phyloP scores from a whole-genome alignment of 2,113 vertebrate species.

The Otus sunia region DNA sequence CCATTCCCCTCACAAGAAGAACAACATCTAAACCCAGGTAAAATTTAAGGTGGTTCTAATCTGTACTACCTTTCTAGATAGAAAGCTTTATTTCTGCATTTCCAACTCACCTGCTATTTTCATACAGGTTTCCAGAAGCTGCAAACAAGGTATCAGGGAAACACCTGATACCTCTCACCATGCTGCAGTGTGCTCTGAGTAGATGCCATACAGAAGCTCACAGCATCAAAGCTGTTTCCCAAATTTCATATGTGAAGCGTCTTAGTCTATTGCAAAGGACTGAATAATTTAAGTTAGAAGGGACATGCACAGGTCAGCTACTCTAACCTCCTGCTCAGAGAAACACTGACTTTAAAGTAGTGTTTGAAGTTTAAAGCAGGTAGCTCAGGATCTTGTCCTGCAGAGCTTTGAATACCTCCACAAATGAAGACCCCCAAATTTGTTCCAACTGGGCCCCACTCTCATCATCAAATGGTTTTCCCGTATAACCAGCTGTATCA shows the following conservation, averaged over 20 bases:
- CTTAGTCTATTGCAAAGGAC: not conserved
- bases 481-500: rapidly evolving
- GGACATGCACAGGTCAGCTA: not conserved
- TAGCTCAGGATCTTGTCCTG: not conserved
- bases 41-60: not conserved
- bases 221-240: not conserved
- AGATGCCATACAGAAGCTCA: not conserved
- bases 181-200: rapidly evolving
- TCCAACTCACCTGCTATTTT: not conserved
- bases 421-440: not conserved
- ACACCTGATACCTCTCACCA: not conserved
- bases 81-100: not conserved
- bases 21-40: not conserved
- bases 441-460: not conserved
- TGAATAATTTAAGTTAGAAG: not conserved
- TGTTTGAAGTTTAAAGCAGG: not conserved
- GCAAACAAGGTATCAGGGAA: not conserved
- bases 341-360: not conserved
- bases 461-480: not conserved
- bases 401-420: not conserved
- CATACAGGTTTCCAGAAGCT: not conserved
- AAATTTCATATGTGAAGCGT: not conserved
- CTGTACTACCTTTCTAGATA: not conserved
- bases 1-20: not conserved
- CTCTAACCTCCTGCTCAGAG: not conserved